Evolutionary conservation across 2,113 vertebrate species (phyloP), one percentile per base, ranked within the genome.

Genomic region (Triplophysa tibetana): DNA sequence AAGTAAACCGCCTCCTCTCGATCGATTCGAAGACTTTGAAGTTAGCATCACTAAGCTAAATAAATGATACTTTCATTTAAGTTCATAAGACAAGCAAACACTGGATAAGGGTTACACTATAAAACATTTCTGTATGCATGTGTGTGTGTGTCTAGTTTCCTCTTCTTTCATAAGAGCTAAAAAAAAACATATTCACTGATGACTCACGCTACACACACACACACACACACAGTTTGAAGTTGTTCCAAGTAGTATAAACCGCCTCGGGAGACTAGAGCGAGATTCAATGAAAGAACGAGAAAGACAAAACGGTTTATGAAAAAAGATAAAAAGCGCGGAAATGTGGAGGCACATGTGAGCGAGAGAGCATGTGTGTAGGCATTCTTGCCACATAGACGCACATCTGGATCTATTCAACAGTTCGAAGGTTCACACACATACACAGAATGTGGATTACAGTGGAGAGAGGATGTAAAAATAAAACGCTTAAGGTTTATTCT

Each of bases 351-450:
- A 19, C 43, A 45, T 21, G 56, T 16, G 23, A 78, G 64, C 5
- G 78, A 23, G 67, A 4, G 29, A 50, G 38, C 21, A 61, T 41
- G 81, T 17, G 7, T 60, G 43, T 75, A 77, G 29, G 68, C 83
- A 80, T 67, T 83, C 62, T 81, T 81, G 77, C 65, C 87, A 75
- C 82, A 43, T 70, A 1, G 70, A 82, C 89, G 82, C 88, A 93
- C 92, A 93, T 92, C 90, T 92, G 92, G 91, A 86, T 92, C 87
- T 81, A 89, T 90, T 90, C 87, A 86, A 50, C 23, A 68, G 85
- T 90, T 90, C 87, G 86, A 79, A 85, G 83, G 88, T 91, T 81
- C 52, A 84, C 72, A 48, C 52, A 78, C 80, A 80, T 45, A 87
- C 48, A 65, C 12, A 29, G 45, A 12, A 50, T 12, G 45, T 50